Evolutionary conservation across 2,113 vertebrate genomes (phyloP).

Genomic region (Camelus bactrianus): DNA sequence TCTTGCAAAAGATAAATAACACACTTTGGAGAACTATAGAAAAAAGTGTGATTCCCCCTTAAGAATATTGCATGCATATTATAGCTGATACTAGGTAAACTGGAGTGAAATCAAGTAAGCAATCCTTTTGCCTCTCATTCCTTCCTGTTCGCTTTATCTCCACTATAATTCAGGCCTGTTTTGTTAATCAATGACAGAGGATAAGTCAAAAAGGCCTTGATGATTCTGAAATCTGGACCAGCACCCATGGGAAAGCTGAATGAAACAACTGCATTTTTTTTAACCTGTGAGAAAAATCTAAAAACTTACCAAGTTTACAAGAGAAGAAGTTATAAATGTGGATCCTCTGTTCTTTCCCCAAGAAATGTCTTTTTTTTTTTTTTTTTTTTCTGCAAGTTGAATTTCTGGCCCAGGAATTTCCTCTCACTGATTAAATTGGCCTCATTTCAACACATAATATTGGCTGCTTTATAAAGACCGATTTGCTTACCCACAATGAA

Average conservation of each 20-base stretch:
- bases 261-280: not conserved
- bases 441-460: slow-evolving; percentile 39
- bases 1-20: not conserved
- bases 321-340: slow-evolving; percentile 33
- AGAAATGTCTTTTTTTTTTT: not conserved
- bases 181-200: slow-evolving; percentile 14
- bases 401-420: slow-evolving; percentile 56
- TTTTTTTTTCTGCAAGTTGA: not conserved
- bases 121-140: not conserved
- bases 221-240: slow-evolving; percentile 3
- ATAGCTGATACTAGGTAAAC: not conserved
- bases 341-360: slow-evolving; percentile 1
- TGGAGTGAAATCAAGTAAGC: not conserved
- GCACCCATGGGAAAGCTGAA: slow-evolving; percentile 39
- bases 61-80: not conserved
- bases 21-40: not conserved
- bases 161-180: not conserved
- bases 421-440: slow-evolving; percentile 58
- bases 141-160: not conserved
- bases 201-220: not conserved
- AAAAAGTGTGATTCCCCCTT: not conserved
- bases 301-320: slow-evolving; percentile 46
- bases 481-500: slow-evolving; percentile 51
- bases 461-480: slow-evolving; percentile 58
- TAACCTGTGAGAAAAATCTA: slow-evolving; percentile 22